Base-by-base conservation (phyloP, 1,140 invertebrate genomes). In the Popillia japonica region DNA sequence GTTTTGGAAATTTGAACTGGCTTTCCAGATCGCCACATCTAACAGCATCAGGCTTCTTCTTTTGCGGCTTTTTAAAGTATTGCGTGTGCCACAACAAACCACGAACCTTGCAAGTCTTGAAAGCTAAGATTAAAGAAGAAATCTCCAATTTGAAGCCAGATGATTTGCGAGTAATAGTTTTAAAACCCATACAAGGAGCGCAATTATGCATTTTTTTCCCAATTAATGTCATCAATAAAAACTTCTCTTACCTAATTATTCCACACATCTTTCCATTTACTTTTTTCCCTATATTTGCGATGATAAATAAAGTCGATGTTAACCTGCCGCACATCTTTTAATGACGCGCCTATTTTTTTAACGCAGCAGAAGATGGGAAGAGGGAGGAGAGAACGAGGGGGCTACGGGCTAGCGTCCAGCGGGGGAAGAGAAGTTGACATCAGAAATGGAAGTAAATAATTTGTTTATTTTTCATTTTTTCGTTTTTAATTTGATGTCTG, bases 391-490 rank as follows among this genome's bases (percentile, higher is more conserved):
- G 27, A 34, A 34, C 27, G 27, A 34, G 27, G 27, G 27, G 27
- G 27, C 27, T 34, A 34, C 27, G 27, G 27, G 27, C 27, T 34
- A 34, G 4, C 27, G 27, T 34, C 27, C 27, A 34, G 61, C 27
- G 27, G 20, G 11, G 61, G 20, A 22, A 23, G 61, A 68, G 61
- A 68, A 68, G 61, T 68, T 68, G 61, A 68, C 61, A 68, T 68
- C 61, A 68, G 22, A 68, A 68, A 68, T 68, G 61, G 61, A 68
- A 68, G 61, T 68, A 68, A 68, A 68, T 68, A 68, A 68, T 68
- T 68, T 68, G 61, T 68, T 68, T 68, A 68, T 68, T 68, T 68
- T 68, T 68, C 61, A 68, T 68, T 68, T 68, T 68, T 68, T 68
- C 61, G 61, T 68, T 68, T 68, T 68, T 68, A 68, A 68, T 68